Evolutionary conservation across 2,888 invertebrate species (phyloP).

Genomic region (Scaptomyza flava): DNA sequence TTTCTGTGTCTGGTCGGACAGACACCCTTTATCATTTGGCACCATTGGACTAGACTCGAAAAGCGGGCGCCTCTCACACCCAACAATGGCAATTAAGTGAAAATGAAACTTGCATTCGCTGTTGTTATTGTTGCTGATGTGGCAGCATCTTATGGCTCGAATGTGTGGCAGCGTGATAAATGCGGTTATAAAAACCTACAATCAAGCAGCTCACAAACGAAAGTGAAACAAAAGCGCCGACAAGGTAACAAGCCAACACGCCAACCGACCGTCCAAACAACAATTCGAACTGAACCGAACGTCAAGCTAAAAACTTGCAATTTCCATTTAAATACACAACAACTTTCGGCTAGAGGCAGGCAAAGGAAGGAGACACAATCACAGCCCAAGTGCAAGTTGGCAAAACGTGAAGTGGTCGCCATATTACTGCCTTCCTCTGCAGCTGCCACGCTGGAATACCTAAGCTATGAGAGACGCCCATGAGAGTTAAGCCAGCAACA

Average conservation of each 20-base stretch:
- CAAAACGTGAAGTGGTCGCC: slow-evolving; percentile 37
- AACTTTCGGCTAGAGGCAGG: slow-evolving; percentile 73
- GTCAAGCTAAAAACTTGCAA: slow-evolving; percentile 70
- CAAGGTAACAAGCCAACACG: slow-evolving; percentile 26
- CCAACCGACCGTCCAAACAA: slow-evolving; percentile 14
- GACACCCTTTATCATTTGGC: slow-evolving; percentile 25
- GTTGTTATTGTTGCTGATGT: slow-evolving; percentile 33
- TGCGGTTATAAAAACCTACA: slow-evolving; percentile 73
- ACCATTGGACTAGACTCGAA: background rate
- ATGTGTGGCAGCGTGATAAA: slow-evolving; percentile 78
- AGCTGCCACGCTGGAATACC: slow-evolving; percentile 51
- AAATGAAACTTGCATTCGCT: slow-evolving; percentile 70
- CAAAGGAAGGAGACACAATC: slow-evolving; percentile 19
- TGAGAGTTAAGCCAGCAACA: slow-evolving; percentile 40
- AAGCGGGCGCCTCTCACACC: slow-evolving; percentile 18
- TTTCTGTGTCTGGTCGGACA: slow-evolving; percentile 1
- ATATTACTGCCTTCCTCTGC: slow-evolving; percentile 13
- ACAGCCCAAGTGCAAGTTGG: slow-evolving; percentile 22
- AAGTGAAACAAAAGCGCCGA: slow-evolving; percentile 77
- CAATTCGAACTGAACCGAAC: slow-evolving; percentile 21
- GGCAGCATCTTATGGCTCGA: slow-evolving; percentile 51
- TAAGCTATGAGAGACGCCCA: slow-evolving; percentile 57
- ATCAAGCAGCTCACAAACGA: slow-evolving; percentile 71
- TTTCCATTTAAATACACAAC: slow-evolving; percentile 79
- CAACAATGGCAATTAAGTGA: slow-evolving; percentile 65